These are phyloP conservation scores for Drosophila kanapiae DNA, from an alignment of 1,140 invertebrate species.

Conservation along the genomic window DNA sequence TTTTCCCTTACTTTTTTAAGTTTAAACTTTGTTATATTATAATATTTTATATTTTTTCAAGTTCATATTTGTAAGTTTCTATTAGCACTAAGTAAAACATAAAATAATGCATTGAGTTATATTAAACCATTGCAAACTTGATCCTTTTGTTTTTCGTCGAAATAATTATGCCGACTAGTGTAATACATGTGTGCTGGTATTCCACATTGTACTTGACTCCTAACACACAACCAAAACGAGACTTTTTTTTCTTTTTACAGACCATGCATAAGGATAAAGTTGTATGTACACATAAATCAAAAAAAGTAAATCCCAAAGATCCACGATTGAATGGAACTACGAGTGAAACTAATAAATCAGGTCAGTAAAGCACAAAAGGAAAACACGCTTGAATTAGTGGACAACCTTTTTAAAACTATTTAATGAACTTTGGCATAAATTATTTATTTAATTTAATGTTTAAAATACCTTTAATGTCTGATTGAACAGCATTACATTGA, in stretches of 20 bases:
- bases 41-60: too few relatives aligned
- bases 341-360: constrained; percentile 81
- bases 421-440: too few relatives aligned
- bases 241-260: constrained; percentile 61
- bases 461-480: too few relatives aligned
- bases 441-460: background rate
- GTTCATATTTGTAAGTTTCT: too few relatives aligned
- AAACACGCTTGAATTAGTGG: background rate
- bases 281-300: constrained; percentile 67
- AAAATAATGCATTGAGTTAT: too few relatives aligned
- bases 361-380: constrained; percentile 56
- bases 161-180: too few relatives aligned
- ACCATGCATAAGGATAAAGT: constrained; percentile 76
- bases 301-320: constrained; percentile 68
- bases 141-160: too few relatives aligned
- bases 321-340: constrained; percentile 70
- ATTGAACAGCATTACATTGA: too few relatives aligned
- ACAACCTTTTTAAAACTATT: background rate
- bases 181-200: background rate
- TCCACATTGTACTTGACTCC: background rate
- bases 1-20: too few relatives aligned
- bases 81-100: too few relatives aligned
- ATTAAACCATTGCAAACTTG: too few relatives aligned
- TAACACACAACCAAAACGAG: constrained; percentile 20
- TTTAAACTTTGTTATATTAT: too few relatives aligned